Percentiles rank a stretch among this genome's conserved stretches.
These are phyloP conservation scores for Aleiodes sp. DNA, from an alignment of 1,140 invertebrate genomes.

Conservation along the genomic window DNA sequence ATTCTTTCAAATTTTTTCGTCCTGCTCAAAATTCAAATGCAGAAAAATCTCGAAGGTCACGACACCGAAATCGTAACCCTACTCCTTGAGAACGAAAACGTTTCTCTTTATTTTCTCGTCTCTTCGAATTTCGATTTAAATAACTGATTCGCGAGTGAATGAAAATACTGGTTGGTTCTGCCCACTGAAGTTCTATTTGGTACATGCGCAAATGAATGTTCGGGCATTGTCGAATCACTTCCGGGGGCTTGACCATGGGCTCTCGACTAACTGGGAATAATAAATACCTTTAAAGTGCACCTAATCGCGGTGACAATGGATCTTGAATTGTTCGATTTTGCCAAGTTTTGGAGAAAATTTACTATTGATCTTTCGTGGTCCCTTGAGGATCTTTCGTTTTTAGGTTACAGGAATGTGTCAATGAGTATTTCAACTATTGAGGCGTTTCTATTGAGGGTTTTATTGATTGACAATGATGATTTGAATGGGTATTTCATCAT, in stretches of 20 bases:
- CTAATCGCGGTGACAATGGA: conserved; percentile 46
- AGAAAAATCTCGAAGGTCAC: conserved; percentile 42
- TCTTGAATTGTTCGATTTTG: conserved; percentile 7
- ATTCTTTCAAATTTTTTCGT: not conserved
- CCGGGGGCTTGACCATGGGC: conserved; percentile 55
- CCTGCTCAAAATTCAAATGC: conserved; percentile 54
- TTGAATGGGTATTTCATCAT: no score
- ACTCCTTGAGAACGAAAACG: conserved; percentile 61
- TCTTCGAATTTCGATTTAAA: conserved; percentile 51
- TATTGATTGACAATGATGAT: no score
- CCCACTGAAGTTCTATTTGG: conserved; percentile 20
- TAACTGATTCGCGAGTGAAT: conserved; percentile 33
- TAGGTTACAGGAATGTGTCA: no score
- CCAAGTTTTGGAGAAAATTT: not conserved
- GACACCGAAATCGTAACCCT: conserved; percentile 54
- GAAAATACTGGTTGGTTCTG: not conserved
- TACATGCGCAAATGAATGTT: conserved; percentile 43
- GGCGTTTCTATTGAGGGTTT: no score
- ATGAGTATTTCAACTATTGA: no score
- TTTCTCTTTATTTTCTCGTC: conserved; percentile 23
- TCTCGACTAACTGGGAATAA: not conserved
- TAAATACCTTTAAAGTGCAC: conserved; percentile 8
- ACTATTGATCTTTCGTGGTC: not conserved
- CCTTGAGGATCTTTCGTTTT: not conserved
- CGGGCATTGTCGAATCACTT: conserved; percentile 59